Base-by-base conservation (phyloP, 1,140 invertebrate genomes). In the Patella vulgata region DNA sequence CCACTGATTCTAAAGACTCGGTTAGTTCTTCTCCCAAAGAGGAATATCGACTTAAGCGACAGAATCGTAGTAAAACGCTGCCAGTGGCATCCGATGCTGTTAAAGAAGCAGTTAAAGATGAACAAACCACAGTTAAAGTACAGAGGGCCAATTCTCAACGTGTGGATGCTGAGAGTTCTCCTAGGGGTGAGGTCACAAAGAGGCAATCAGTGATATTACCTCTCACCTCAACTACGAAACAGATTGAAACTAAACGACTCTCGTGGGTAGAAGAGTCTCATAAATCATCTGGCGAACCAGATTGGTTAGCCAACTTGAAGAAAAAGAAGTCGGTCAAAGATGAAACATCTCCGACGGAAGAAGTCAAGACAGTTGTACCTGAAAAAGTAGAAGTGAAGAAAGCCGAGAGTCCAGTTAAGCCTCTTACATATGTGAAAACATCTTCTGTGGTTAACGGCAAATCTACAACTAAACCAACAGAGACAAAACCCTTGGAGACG, bases 21-120 rank as follows among this genome's bases (percentile, higher is more conserved):
- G 19, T 52, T 0, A 43, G 52, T 17, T 40, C 46, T 3, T 66
- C 78, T 36, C 74, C 78, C 12, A 67, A 68, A 36, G 75, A 78
- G 46, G 78, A 78, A n/a, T 80, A 76, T 59, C 74, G 59, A 59
- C 36, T 70, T 5, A 74, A 70, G 57, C 58, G 78, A 43, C 69
- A 74, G 50, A 58, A 36, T 51, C 68, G 78, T 30, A 80, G 78
- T 56, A 76, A 73, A 57, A 80, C 78, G 4, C 54, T 80, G 14
- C 75, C 78, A 53, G 73, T 67, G 43, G 33, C 33, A 8, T 5
- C 33, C 5, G 33, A 36, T 8, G 14, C 14, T 8, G 6, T 36
- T 5, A 68, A 68, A 40, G 63, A 61, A n/a, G 21, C 50, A 43
- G 31, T 31, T 39, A 47, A 55, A 39, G 58, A 54, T 19, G 53